phyloP scores from a whole-genome alignment of 1,140 invertebrate species.

The Cotesia glomerata region DNA sequence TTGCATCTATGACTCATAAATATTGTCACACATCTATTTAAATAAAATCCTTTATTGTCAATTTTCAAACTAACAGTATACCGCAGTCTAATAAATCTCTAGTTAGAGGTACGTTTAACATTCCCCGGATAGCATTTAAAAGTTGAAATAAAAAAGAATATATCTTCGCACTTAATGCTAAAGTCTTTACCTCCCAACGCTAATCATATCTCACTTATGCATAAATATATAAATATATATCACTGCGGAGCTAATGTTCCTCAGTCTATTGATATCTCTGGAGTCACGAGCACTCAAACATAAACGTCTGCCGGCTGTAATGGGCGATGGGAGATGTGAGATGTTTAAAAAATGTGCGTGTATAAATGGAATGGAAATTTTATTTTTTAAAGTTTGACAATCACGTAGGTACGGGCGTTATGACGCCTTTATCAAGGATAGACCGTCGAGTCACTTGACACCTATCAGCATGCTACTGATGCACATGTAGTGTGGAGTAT shows the following conservation, averaged over 20 bases:
- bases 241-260: not conserved
- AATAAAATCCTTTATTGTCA: not conserved
- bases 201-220: slow-evolving; percentile 1
- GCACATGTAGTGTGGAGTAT: not conserved
- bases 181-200: not conserved
- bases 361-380: not conserved
- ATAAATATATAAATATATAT: not conserved
- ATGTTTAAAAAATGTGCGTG: not conserved
- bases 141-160: not conserved
- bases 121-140: not conserved
- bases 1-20: no score
- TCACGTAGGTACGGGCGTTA: not conserved
- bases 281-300: not conserved
- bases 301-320: not conserved
- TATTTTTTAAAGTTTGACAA: not conserved
- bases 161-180: slow-evolving; percentile 1
- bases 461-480: not conserved
- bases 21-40: no score
- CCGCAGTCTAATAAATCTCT: not conserved
- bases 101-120: not conserved
- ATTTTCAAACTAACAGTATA: not conserved
- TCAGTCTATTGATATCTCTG: not conserved
- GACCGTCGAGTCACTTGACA: slow-evolving; percentile 16
- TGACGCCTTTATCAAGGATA: not conserved
- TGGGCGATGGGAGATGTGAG: no score